Evolutionary conservation across 37 sponge, comb jelly and placozoan species (phyloP).

Genomic region (Dysidea cf. avara): DNA sequence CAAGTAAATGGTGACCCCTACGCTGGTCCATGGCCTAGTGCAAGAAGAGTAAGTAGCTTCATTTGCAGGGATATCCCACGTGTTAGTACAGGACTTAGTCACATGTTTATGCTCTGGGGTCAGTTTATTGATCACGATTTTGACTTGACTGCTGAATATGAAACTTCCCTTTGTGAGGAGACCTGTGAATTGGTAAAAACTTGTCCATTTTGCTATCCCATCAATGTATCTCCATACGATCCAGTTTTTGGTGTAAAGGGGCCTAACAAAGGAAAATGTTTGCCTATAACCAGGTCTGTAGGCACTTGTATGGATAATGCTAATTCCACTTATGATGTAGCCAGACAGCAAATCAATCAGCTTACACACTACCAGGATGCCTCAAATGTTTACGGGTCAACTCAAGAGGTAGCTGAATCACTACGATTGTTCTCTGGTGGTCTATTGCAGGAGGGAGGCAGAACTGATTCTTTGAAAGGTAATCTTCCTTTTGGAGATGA

Average conservation of each 20-base stretch:
- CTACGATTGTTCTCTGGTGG: constrained; percentile 41
- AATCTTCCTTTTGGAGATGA: constrained; percentile 55
- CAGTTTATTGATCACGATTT: too few species aligned
- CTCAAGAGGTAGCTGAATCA: too few species aligned
- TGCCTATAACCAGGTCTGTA: constrained; percentile 56
- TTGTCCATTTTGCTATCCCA: constrained; percentile 88
- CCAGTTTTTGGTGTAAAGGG: constrained; percentile 39
- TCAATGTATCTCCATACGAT: constrained; percentile 49
- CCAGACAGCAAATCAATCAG: constrained; percentile 78
- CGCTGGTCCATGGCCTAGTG: too few species aligned
- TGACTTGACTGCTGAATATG: too few species aligned
- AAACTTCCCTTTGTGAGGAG: too few species aligned
- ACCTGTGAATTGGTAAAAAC: too few species aligned
- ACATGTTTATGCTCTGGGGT: too few species aligned
- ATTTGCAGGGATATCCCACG: too few species aligned
- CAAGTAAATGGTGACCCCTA: too few species aligned
- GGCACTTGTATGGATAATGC: constrained; percentile 41
- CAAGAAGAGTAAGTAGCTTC: too few species aligned
- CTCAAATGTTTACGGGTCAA: constrained; percentile 78
- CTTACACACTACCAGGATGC: constrained; percentile 87
- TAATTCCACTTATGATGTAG: neutral
- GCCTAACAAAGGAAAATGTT: constrained; percentile 40
- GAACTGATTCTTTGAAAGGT: constrained; percentile 30
- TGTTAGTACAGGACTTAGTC: too few species aligned
- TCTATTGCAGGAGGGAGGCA: constrained; percentile 45